Conservation (phyloP, 2,888 invertebrate species). For the Scaeva pyrastri region DNA sequence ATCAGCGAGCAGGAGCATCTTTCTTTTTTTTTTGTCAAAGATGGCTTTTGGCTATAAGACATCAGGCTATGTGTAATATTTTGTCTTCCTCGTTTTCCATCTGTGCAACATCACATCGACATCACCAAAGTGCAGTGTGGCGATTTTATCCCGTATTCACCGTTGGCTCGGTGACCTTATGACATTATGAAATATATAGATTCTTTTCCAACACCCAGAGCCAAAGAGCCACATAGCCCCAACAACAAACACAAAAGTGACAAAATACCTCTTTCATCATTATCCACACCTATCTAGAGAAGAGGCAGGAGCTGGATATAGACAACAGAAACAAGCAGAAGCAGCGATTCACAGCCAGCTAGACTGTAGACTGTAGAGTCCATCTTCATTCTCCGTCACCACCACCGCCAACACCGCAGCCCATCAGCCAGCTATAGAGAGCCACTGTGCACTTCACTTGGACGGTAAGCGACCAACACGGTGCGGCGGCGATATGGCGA, state of each 20-base stretch:
- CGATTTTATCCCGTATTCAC: constrained; percentile 55
- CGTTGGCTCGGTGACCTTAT: constrained; percentile 68
- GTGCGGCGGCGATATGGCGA: neutral
- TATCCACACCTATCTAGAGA: constrained; percentile 61
- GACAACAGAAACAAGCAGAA: constrained; percentile 3
- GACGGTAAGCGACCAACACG: neutral
- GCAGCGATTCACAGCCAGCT: neutral
- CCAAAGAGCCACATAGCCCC: too few species aligned
- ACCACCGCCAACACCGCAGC: too few species aligned
- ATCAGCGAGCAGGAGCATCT: constrained; percentile 23
- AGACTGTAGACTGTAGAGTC: constrained; percentile 17
- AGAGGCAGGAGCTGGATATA: constrained; percentile 8
- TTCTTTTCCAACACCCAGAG: constrained; percentile 54
- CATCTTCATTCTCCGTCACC: constrained; percentile 22
- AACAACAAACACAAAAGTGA: constrained; percentile 72
- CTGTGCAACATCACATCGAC: neutral
- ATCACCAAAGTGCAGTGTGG: constrained; percentile 20
- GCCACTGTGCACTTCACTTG: constrained; percentile 46
- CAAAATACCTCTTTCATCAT: constrained; percentile 75
- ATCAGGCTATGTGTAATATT: neutral
- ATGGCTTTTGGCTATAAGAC: neutral
- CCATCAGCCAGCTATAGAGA: constrained; percentile 33
- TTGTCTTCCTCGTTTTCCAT: constrained; percentile 31
- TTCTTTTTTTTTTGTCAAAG: neutral
- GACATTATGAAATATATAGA: constrained; percentile 72